These are phyloP conservation scores for Lepilemur ruficaudatus DNA, from an alignment of 2,797 vertebrate genomes.

Conservation along the genomic window DNA sequence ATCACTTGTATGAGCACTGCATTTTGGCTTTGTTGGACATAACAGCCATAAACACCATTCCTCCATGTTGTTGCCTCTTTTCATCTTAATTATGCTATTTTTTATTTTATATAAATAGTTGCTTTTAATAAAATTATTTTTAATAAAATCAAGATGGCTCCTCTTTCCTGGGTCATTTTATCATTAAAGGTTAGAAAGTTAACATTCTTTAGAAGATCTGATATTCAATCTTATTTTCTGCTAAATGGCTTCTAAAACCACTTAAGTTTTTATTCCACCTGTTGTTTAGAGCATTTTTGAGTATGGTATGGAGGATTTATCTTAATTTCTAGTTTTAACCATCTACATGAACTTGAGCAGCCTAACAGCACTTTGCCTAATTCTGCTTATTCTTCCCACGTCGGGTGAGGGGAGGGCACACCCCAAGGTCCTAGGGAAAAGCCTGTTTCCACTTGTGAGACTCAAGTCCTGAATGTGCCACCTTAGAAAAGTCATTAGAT, in stretches of 20 bases:
- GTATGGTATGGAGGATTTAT: too few species aligned
- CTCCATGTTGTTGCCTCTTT: background rate
- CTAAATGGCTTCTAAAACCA: background rate
- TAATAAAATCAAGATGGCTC: background rate
- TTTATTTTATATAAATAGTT: background rate
- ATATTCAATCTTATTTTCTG: background rate
- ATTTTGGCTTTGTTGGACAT: background rate
- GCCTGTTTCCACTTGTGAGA: too few species aligned
- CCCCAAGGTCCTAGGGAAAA: too few species aligned
- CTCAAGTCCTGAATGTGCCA: background rate
- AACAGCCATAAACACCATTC: background rate
- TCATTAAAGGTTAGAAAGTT: slow-evolving; percentile 7
- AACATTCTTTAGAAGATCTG: background rate
- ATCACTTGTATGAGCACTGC: fast-evolving
- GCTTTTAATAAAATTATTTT: background rate
- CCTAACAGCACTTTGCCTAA: background rate
- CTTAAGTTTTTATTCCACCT: background rate
- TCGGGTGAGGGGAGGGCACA: too few species aligned
- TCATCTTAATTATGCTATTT: background rate
- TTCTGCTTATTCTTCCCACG: background rate
- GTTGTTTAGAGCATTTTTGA: background rate
- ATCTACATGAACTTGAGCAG: background rate
- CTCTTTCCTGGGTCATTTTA: background rate
- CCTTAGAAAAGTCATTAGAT: background rate
- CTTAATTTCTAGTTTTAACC: background rate